Conservation (phyloP, 2,888 invertebrate genomes). For the Andrena hattorfiana region DNA sequence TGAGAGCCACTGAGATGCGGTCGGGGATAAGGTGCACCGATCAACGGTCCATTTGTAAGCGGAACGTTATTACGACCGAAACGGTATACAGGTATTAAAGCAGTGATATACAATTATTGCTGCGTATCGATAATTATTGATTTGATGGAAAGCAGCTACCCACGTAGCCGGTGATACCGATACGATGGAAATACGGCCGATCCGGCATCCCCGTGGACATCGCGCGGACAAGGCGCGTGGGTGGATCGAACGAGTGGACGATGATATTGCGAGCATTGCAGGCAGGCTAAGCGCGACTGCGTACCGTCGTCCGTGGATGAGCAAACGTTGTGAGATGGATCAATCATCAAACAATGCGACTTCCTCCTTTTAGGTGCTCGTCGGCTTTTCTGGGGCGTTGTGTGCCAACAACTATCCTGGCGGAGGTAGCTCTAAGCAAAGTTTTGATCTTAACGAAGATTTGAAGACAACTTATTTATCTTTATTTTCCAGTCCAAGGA, state of each 20-base stretch:
- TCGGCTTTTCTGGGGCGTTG: not conserved
- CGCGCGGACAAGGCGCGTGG: slow-evolving; percentile 26
- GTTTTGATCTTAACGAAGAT: too few relatives aligned
- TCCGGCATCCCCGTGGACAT: not conserved
- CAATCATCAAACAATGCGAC: not conserved
- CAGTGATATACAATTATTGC: slow-evolving; percentile 59
- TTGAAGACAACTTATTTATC: too few relatives aligned
- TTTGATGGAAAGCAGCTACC: slow-evolving; percentile 60
- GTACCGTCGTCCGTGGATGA: not conserved
- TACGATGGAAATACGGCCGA: slow-evolving; percentile 36
- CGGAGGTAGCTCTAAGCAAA: too few relatives aligned
- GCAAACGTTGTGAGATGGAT: slow-evolving; percentile 3
- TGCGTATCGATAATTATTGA: slow-evolving; percentile 61
- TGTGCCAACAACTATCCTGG: too few relatives aligned
- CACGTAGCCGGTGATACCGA: slow-evolving; percentile 29
- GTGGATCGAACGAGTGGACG: slow-evolving; percentile 37
- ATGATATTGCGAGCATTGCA: slow-evolving; percentile 20
- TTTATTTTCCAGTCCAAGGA: too few relatives aligned
- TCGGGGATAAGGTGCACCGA: slow-evolving; percentile 34
- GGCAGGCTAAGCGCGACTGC: slow-evolving; percentile 9
- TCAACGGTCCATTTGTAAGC: slow-evolving; percentile 55
- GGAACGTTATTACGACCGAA: slow-evolving; percentile 51
- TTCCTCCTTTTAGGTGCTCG: not conserved
- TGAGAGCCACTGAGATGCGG: slow-evolving; percentile 31
- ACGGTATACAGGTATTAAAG: slow-evolving; percentile 51